A percentile compares a stretch with the other conserved stretches of the same genome.
These are phyloP conservation scores for Gonioctena quinquepunctata DNA, from an alignment of 1,140 invertebrate species.

Conservation along the genomic window DNA sequence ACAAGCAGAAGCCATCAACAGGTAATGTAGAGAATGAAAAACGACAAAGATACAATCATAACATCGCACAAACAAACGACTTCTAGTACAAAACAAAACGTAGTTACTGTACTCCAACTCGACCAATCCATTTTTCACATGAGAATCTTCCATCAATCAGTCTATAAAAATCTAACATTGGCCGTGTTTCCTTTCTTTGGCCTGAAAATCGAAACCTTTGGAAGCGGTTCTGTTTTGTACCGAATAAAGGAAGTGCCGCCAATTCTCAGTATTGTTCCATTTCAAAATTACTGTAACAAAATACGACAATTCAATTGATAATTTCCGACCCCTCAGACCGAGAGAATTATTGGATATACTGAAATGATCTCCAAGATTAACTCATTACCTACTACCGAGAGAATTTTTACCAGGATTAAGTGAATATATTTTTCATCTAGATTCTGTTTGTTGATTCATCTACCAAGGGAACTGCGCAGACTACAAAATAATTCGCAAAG, in stretches of 20 bases:
- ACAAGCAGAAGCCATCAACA: neutral
- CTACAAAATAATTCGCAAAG: neutral
- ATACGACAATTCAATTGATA: constrained; percentile 8
- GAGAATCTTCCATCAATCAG: constrained; percentile 7
- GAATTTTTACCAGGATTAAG: neutral
- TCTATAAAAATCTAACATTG: constrained; percentile 33
- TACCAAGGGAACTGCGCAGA: neutral
- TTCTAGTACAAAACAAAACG: constrained; percentile 14
- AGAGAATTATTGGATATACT: constrained; percentile 14
- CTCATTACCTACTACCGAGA: neutral
- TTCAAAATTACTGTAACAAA: constrained; percentile 16
- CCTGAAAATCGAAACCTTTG: no score
- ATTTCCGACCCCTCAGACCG: constrained; percentile 32
- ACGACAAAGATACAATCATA: neutral
- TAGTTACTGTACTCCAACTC: neutral
- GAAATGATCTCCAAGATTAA: neutral
- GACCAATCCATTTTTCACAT: constrained; percentile 20
- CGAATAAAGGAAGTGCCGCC: neutral
- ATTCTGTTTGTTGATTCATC: neutral
- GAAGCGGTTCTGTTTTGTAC: no score
- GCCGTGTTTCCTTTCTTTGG: neutral
- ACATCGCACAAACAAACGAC: constrained; percentile 17
- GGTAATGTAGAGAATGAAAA: neutral
- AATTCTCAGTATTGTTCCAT: neutral
- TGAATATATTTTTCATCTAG: neutral